These are phyloP conservation scores for Drosophila burlai DNA, from an alignment of 1,140 invertebrate species.

Conservation along the genomic window DNA sequence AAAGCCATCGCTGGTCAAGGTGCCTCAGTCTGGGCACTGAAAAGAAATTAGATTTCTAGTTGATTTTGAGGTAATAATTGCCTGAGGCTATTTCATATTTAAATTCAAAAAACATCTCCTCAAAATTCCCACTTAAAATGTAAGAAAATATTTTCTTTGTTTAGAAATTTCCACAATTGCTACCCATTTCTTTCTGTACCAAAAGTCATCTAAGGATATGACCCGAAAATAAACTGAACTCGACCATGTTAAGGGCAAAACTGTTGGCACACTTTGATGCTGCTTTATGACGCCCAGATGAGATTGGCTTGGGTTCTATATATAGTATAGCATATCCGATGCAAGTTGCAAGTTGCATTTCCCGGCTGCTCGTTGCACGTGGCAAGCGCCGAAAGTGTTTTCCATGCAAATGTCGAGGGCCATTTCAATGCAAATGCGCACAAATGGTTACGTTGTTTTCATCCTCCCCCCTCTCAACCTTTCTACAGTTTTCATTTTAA, in stretches of 20 bases:
- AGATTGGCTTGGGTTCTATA: constrained; percentile 24
- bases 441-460: constrained; percentile 60
- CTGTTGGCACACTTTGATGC: constrained; percentile 43
- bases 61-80: neutral
- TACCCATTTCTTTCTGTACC: constrained; percentile 1
- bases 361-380: constrained; percentile 42
- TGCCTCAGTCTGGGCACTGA: constrained; percentile 7
- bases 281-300: constrained; percentile 41
- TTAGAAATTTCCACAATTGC: neutral
- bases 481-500: constrained; percentile 53
- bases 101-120: neutral
- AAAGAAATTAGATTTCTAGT: neutral
- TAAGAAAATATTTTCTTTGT: neutral
- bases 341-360: constrained; percentile 45
- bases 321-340: constrained; percentile 13
- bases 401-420: constrained; percentile 72
- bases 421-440: constrained; percentile 75
- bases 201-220: constrained; percentile 12
- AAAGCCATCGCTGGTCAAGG: constrained; percentile 55
- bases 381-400: constrained; percentile 52
- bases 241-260: constrained; percentile 19
- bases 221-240: constrained; percentile 20
- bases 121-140: neutral
- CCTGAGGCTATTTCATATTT: neutral
- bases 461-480: neutral